phyloP scores from a whole-genome alignment of 2,888 invertebrate species.

The Diploptera punctata region DNA sequence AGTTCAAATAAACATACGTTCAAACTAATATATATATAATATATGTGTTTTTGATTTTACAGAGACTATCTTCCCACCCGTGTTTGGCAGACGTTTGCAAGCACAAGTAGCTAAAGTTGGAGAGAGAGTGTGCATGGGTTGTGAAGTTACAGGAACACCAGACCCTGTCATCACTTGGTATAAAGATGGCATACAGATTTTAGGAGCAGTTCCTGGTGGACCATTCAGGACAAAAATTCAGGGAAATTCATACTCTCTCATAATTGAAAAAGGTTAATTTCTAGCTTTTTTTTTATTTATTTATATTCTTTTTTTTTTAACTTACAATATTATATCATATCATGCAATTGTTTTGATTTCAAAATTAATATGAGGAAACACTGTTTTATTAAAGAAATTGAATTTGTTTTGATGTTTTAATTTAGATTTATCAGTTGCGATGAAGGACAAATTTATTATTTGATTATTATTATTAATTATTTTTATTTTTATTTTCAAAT shows the following conservation, averaged over 20 bases:
- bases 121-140: conserved; percentile 74
- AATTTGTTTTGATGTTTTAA: too few species aligned
- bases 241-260: conserved; percentile 71
- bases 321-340: too few species aligned
- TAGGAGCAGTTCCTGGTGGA: conserved; percentile 60
- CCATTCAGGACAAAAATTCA: conserved; percentile 63
- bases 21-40: too few species aligned
- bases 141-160: conserved; percentile 80
- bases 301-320: neutral
- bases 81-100: conserved; percentile 78
- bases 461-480: too few species aligned
- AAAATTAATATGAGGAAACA: too few species aligned
- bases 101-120: conserved; percentile 75
- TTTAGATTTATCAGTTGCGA: too few species aligned
- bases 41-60: too few species aligned
- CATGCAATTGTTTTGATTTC: too few species aligned
- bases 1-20: too few species aligned
- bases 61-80: conserved; percentile 83
- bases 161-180: conserved; percentile 76
- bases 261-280: conserved; percentile 71
- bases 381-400: too few species aligned
- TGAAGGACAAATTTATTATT: too few species aligned
- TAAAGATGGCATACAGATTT: conserved; percentile 71
- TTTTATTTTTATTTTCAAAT: too few species aligned
- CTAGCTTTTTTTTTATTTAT: neutral